A percentile compares a stretch with the other conserved stretches of the same genome.
Conservation (phyloP, 1,140 invertebrate genomes). For the Holcopasites calliopsidis region DNA sequence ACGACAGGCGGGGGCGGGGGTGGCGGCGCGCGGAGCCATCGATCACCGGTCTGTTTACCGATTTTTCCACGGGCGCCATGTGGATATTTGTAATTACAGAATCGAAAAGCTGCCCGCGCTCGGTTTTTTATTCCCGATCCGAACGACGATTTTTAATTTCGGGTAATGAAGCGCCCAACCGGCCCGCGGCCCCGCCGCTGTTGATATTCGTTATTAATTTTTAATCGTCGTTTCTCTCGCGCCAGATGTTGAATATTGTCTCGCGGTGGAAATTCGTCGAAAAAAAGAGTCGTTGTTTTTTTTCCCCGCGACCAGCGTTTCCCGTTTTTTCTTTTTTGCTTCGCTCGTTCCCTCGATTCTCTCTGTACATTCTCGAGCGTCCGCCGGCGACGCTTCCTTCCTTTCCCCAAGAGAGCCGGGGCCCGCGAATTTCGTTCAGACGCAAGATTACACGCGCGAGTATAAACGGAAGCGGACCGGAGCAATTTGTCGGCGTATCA, state of each 20-base stretch:
- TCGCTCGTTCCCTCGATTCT: slow-evolving; percentile 19
- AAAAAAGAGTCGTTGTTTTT: slow-evolving; percentile 48
- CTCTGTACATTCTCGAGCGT: background rate
- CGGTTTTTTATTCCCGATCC: slow-evolving; percentile 70
- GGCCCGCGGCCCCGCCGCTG: slow-evolving; percentile 55
- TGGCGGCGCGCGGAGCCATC: slow-evolving; percentile 54
- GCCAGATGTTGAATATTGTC: slow-evolving; percentile 65
- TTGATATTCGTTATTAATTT: slow-evolving; percentile 79
- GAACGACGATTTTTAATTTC: slow-evolving; percentile 75
- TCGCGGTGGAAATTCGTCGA: slow-evolving; percentile 55
- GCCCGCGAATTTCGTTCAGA: slow-evolving; percentile 44
- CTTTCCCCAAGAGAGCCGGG: background rate
- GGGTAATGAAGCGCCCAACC: slow-evolving; percentile 73
- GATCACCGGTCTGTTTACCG: slow-evolving; percentile 70
- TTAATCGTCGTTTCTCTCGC: slow-evolving; percentile 68
- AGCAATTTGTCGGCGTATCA: slow-evolving; percentile 78
- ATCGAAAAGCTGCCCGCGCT: slow-evolving; percentile 59
- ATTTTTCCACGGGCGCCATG: slow-evolving; percentile 63
- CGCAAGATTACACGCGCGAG: slow-evolving; percentile 41
- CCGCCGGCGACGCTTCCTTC: background rate
- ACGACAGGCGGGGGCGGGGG: background rate
- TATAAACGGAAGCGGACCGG: slow-evolving; percentile 46
- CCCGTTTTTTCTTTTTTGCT: background rate
- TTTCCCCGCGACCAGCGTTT: background rate
- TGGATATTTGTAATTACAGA: slow-evolving; percentile 77